Conservation (phyloP, 1,140 invertebrate genomes). For the Radopholus similis region DNA sequence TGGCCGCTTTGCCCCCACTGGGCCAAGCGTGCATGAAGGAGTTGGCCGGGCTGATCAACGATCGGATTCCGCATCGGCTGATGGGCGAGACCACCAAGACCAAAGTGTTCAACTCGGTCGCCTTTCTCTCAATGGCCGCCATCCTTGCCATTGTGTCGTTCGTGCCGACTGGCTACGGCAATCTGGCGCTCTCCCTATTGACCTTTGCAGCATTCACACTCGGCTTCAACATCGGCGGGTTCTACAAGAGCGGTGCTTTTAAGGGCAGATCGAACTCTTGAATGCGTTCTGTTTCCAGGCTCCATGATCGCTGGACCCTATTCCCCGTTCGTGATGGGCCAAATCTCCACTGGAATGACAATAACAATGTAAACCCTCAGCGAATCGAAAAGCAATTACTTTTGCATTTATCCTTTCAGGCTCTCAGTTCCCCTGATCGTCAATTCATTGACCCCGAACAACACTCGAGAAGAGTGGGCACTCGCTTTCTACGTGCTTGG, state of each 20-base stretch:
- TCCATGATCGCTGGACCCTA: constrained; percentile 32
- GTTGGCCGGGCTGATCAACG: constrained; percentile 26
- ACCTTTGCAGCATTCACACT: constrained; percentile 10
- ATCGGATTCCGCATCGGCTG: constrained; percentile 14
- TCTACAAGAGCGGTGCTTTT: constrained; percentile 35
- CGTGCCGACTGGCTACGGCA: constrained; percentile 18
- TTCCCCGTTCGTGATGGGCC: constrained; percentile 32
- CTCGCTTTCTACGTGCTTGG: constrained; percentile 24
- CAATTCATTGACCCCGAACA: constrained; percentile 29
- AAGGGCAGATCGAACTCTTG: neutral
- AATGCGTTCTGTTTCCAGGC: constrained; percentile 15
- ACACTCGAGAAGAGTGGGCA: constrained; percentile 35
- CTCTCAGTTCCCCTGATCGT: constrained; percentile 28
- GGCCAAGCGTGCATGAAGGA: constrained; percentile 28
- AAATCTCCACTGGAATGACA: constrained; percentile 33
- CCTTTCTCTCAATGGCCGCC: constrained; percentile 22
- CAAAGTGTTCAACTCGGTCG: constrained; percentile 31
- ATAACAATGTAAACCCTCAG: constrained; percentile 20
- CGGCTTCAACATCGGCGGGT: constrained; percentile 35
- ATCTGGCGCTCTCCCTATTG: constrained; percentile 17
- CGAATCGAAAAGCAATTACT: neutral
- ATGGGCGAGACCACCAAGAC: constrained; percentile 32
- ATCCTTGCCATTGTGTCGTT: constrained; percentile 24
- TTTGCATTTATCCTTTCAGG: neutral
- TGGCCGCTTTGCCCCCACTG: constrained; percentile 33